Base-by-base conservation (phyloP, 53 echinoderm and acorn worm species). In the Crossaster papposus region DNA sequence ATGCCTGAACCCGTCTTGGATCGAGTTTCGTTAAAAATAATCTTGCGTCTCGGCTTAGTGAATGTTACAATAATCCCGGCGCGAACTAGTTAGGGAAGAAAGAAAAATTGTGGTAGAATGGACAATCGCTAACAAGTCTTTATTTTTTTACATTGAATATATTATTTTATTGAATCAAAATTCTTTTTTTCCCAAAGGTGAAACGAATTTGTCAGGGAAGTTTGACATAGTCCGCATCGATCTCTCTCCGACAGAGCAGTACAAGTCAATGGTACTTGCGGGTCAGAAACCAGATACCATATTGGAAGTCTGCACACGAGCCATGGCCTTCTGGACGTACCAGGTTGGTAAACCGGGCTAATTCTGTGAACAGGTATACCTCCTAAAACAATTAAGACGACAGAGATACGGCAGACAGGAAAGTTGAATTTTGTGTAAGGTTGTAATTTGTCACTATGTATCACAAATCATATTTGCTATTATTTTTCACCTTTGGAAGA, bases 221-320 rank as follows among this genome's bases (percentile, higher is more conserved):
- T 95, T 96, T 91, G 99, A 99, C 90, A 93, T 99, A 36, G 89
- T 99, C 32, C 83, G 96, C 29, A 99, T 96, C 32, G 99, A 99
- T 78, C 83, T 99, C 36, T 96, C 94, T 30, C 99, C 96, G 23
- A 74, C 85, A 37, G 99, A 99, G 82, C 99, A 99, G 90, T 96
- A 99, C 93, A 99, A 99, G 75, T 96, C 99, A 0, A 99, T 99
- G 99, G 96, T 99, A 31, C 83, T 99, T 32, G 96, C 96, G 30
- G 96, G 99, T 34, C 99, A 95, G 85, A 93, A 93, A 51, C 99
- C 99, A 76, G 99, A 99, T 51, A 88, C 94, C 55, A 95, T 96
- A 30, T 33, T 96, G 63, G 99, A 99, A 30, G 91, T 95, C 17
- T 94, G 93, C 38, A 90, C 94, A 18, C 89, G 99, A 76, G 99